Base-by-base conservation (phyloP, 1,140 invertebrate species). In the Conus ventricosus region DNA sequence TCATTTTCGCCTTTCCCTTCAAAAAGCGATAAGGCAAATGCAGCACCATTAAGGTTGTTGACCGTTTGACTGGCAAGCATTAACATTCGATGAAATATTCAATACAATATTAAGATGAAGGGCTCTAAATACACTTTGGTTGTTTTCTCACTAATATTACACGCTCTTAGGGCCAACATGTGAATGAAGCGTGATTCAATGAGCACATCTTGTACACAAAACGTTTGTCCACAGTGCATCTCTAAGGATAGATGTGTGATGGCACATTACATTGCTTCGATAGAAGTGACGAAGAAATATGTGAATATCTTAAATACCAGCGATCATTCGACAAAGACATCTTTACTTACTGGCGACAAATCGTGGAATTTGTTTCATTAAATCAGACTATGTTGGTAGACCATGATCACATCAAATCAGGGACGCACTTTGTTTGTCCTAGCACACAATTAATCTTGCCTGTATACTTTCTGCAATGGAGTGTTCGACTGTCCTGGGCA, bases 391-490 rank as follows among this genome's bases (percentile, higher is more conserved):
- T 63, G 60, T 20, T 63, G 60, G 60, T 63, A 4, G 17, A 63
- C 17, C 60, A 63, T 63, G 0, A 20, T 11, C 60, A 20, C 60
- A 20, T 63, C 17, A 63, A 23, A 13, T 20, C 8, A 23, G 57
- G 75, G 1, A 89, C 88, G 10, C 88, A 89, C 39, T 63, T 87
- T 53, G 55, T 51, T 27, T 87, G 88, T 84, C 4, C 25, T 0
- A 8, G 4, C 60, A 1, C 60, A 4, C 60, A 63, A 1, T 13
- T 20, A 20, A 63, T 63, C 60, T 11, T 25, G 20, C 27, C 84
- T 25, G 87, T 67, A 13, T 88, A 85, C 53, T 87, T 82, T 54
- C 84, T 89, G 88, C 27, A 87, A 87, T 67, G 88, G 80, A 23
- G 54, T 87, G 23, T 55, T 60, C 67, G 88, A 89, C 88, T 89